Percentiles rank a stretch among this genome's conserved stretches.
Conservation (phyloP, 2,888 invertebrate genomes). For the Keiferia lycopersicella region DNA sequence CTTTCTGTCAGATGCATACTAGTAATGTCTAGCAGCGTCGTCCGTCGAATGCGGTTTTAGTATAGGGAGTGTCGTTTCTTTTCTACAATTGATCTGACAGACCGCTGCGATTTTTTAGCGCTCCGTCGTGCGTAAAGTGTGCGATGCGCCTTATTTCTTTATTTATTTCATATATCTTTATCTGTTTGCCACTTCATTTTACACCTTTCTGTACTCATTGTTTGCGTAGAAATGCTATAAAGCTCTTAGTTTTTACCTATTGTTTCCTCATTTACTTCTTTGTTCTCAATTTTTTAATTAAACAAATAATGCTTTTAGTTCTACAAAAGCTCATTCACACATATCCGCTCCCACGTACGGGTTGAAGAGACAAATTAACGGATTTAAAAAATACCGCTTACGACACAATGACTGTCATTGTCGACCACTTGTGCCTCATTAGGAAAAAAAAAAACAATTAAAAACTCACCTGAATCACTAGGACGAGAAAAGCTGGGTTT, state of each 20-base stretch:
- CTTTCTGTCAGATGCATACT: too few species aligned
- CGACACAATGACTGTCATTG: conserved; percentile 73
- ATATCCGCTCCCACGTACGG: conserved; percentile 52
- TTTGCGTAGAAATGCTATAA: neutral
- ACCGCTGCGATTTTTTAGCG: too few species aligned
- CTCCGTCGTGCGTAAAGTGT: too few species aligned
- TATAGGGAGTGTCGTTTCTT: too few species aligned
- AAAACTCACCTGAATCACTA: conserved; percentile 51
- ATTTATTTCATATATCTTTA: neutral
- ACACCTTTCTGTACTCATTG: neutral
- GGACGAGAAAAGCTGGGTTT: neutral
- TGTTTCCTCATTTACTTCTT: conserved; percentile 25
- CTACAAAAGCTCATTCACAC: conserved; percentile 17
- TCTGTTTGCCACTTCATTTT: neutral
- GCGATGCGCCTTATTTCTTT: too few species aligned
- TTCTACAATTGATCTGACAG: too few species aligned
- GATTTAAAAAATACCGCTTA: conserved; percentile 57
- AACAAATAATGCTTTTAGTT: conserved; percentile 23
- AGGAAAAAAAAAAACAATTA: conserved; percentile 75
- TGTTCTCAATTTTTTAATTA: conserved; percentile 22
- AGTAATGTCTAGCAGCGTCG: too few species aligned
- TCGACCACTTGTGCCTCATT: conserved; percentile 77
- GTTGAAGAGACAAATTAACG: conserved; percentile 65
- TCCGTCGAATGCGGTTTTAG: too few species aligned
- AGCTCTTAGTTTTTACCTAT: neutral